Conservation (phyloP, 2,113 vertebrate species). For the Centropristis striata region DNA sequence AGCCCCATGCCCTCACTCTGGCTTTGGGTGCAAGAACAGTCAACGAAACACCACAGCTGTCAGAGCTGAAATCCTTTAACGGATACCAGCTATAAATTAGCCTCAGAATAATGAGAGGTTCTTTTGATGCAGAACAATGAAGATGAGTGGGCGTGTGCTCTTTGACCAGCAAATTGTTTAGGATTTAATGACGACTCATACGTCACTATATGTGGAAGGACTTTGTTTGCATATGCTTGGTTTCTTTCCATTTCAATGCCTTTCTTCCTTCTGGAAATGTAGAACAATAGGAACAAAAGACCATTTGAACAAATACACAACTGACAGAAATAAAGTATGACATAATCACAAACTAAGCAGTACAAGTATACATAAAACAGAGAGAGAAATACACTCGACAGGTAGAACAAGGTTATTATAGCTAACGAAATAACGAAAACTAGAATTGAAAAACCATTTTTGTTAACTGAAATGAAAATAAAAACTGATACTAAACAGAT, state of each 20-base stretch:
- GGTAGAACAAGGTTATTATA: too few species aligned
- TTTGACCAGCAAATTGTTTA: slow-evolving; percentile 5
- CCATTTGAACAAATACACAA: too few species aligned
- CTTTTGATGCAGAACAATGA: background rate
- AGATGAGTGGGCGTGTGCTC: background rate
- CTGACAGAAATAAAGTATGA: too few species aligned
- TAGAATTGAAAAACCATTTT: too few species aligned
- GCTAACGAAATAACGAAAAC: too few species aligned
- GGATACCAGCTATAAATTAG: background rate
- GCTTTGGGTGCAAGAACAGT: slow-evolving; percentile 5
- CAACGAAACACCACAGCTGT: slow-evolving; percentile 1
- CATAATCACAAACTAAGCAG: too few species aligned
- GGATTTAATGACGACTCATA: slow-evolving; percentile 13
- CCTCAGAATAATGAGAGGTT: slow-evolving; percentile 20
- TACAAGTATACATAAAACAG: too few species aligned
- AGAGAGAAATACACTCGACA: too few species aligned
- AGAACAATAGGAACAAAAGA: too few species aligned
- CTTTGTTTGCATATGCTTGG: background rate
- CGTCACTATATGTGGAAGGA: slow-evolving; percentile 4
- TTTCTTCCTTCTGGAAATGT: too few species aligned
- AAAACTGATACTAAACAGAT: too few species aligned
- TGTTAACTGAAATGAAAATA: too few species aligned
- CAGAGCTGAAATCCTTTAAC: background rate
- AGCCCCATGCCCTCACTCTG: slow-evolving; percentile 2
- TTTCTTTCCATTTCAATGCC: slow-evolving; percentile 10